phyloP scores from a whole-genome alignment of 2,888 invertebrate species.

The Penaeus monodon region DNA sequence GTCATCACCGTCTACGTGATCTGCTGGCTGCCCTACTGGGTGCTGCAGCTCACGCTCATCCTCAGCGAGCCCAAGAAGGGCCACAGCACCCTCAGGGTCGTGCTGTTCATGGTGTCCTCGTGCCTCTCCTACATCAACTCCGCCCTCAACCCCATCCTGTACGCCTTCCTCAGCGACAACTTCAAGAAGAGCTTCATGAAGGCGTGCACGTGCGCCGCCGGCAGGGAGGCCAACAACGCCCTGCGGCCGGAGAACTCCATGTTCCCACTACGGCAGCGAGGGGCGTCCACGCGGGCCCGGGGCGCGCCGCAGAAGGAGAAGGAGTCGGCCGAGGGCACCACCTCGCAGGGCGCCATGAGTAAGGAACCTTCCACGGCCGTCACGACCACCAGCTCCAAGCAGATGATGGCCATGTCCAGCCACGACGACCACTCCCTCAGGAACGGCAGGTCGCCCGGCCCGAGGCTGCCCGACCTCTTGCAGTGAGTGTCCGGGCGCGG shows the following conservation, averaged over 20 bases:
- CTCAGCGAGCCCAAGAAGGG: slow-evolving; percentile 80
- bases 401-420: slow-evolving; percentile 7
- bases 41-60: slow-evolving; percentile 85
- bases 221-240: slow-evolving; percentile 86
- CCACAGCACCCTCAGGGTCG: slow-evolving; percentile 81
- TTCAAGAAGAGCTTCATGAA: slow-evolving; percentile 95
- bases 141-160: slow-evolving; percentile 86
- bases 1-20: slow-evolving; percentile 92
- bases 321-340: slow-evolving; percentile 51
- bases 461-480: slow-evolving; percentile 40
- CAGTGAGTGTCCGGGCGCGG: slow-evolving; percentile 12
- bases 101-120: slow-evolving; percentile 85
- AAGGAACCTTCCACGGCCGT: slow-evolving; percentile 62
- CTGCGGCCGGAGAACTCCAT: slow-evolving; percentile 89
- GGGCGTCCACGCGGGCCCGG: slow-evolving; percentile 37
- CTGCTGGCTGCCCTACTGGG: slow-evolving; percentile 95
- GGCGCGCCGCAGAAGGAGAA: slow-evolving; percentile 34
- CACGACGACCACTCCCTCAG: slow-evolving; percentile 37
- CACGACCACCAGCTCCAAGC: slow-evolving; percentile 45
- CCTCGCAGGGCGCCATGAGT: slow-evolving; percentile 50
- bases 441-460: slow-evolving; percentile 50
- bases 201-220: slow-evolving; percentile 89
- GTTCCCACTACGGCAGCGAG: slow-evolving; percentile 74
- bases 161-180: slow-evolving; percentile 93
- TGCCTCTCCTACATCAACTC: slow-evolving; percentile 90